Base-by-base conservation (phyloP, 2,888 invertebrate genomes). In the Creontiades dilutus region DNA sequence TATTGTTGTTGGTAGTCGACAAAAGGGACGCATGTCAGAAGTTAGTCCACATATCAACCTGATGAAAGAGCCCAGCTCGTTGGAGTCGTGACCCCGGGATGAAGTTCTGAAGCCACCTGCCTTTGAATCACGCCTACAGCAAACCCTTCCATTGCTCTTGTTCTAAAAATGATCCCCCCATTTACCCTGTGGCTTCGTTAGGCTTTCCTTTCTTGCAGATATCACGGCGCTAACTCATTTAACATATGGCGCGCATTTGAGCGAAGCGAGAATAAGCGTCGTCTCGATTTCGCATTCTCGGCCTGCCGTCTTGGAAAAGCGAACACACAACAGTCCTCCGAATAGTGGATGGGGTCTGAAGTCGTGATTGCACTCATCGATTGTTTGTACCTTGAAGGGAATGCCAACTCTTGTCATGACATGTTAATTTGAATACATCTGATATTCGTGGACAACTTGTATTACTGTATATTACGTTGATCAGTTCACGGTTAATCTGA, bases 1-100 rank as follows among this genome's bases (percentile, higher is more conserved):
- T 75, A 68, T 86, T 86, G 86, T 86, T 86, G 86, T 86, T 37
- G 86, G 86, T 75, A 86, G 86, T 86, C 86, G 86, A 86, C 86
- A 86, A 75, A 86, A 86, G 75, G 68, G 86, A 75, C 47, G 85
- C 57, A 85, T 61, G 82, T 82, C 82, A 82, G 52, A 52, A 52
- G 82, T 82, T 52, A 37, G 61, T 85, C 61, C 68, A 85, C 85
- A 85, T 85, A 85, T 85, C 85, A 85, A 27, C 19, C 85, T 85
- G 86, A 86, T 86, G 86, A 86, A 86, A 86, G 86, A 86, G 86
- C 28, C 16, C 19, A 75, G 46, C 46, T 13, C 68, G 52, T 37
- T 68, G 76, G 86, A 86, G 86, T 86, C 86, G 86, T 86, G 86
- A 86, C 75, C 86, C 75, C 86, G 48, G 75, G 86, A 86, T 75